Evolutionary conservation across 1,140 invertebrate species (phyloP).

Genomic region (Lepidotrigona ventralis): DNA sequence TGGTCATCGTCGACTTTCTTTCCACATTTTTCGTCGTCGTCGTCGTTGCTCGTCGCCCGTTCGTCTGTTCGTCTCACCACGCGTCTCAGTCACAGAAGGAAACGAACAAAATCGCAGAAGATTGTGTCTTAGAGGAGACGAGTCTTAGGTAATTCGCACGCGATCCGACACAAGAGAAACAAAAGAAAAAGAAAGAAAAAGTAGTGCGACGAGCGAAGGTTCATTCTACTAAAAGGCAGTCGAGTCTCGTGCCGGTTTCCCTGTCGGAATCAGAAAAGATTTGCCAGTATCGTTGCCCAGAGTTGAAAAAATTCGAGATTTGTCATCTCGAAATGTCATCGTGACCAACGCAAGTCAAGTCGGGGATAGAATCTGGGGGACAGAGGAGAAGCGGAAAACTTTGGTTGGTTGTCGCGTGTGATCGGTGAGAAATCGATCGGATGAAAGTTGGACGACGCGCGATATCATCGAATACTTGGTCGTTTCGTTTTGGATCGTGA

Average conservation of each 20-base stretch:
- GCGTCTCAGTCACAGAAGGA: constrained; percentile 16
- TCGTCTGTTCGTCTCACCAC: background rate
- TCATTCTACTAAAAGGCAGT: background rate
- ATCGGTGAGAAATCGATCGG: constrained; percentile 12
- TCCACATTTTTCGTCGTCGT: background rate
- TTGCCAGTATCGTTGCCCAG: background rate
- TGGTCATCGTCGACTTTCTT: constrained; percentile 14
- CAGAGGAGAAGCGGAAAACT: background rate
- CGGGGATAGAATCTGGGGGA: background rate
- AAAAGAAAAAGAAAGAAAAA: background rate
- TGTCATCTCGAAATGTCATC: background rate
- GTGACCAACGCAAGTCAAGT: background rate
- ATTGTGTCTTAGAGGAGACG: background rate
- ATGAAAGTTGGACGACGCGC: no score
- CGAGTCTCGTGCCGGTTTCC: background rate
- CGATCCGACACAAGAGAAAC: background rate
- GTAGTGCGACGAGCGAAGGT: background rate
- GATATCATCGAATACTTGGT: background rate
- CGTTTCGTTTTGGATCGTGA: background rate
- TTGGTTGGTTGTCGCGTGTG: background rate
- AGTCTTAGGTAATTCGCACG: background rate
- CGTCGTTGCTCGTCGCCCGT: background rate
- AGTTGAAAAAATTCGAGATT: background rate
- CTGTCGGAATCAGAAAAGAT: background rate
- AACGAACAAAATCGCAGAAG: background rate